These are phyloP conservation scores for Notospermus geniculatus DNA, from an alignment of 1,140 invertebrate genomes.

Conservation along the genomic window DNA sequence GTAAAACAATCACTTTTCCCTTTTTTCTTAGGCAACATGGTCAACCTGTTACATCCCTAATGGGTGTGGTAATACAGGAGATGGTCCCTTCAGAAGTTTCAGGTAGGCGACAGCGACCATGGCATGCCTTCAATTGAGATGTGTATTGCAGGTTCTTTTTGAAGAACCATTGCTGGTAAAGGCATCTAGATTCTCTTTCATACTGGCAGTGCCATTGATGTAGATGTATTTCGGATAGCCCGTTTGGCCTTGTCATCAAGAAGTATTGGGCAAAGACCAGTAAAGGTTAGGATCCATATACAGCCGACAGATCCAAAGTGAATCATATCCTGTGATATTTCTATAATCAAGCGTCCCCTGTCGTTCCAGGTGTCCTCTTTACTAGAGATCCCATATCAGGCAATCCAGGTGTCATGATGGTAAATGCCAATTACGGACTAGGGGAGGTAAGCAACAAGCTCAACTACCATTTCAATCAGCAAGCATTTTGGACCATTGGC, in stretches of 20 bases:
- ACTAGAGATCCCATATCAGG: slow-evolving; percentile 72
- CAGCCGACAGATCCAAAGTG: background rate
- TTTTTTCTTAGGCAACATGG: slow-evolving; percentile 63
- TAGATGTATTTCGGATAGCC: too few species aligned
- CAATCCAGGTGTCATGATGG: slow-evolving; percentile 65
- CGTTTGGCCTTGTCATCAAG: too few species aligned
- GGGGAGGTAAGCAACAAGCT: slow-evolving; percentile 63
- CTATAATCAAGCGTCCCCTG: background rate
- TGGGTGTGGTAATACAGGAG: slow-evolving; percentile 79
- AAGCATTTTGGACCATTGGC: background rate
- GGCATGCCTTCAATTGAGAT: too few species aligned
- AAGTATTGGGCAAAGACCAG: slow-evolving; percentile 24
- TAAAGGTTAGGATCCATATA: background rate
- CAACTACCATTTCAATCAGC: background rate
- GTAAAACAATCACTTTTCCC: too few species aligned
- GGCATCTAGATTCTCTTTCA: too few species aligned
- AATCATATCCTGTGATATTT: background rate
- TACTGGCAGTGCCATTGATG: too few species aligned
- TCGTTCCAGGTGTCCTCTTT: slow-evolving; percentile 78
- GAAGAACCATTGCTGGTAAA: too few species aligned
- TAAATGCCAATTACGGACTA: slow-evolving; percentile 78
- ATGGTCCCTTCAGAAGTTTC: slow-evolving; percentile 71
- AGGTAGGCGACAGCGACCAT: too few species aligned
- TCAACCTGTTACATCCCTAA: slow-evolving; percentile 64
- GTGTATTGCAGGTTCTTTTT: too few species aligned